Evolutionary conservation across 2,113 vertebrate species (phyloP), one percentile per base, ranked within the genome.

Genomic region (Erythrolamprus reginae): DNA sequence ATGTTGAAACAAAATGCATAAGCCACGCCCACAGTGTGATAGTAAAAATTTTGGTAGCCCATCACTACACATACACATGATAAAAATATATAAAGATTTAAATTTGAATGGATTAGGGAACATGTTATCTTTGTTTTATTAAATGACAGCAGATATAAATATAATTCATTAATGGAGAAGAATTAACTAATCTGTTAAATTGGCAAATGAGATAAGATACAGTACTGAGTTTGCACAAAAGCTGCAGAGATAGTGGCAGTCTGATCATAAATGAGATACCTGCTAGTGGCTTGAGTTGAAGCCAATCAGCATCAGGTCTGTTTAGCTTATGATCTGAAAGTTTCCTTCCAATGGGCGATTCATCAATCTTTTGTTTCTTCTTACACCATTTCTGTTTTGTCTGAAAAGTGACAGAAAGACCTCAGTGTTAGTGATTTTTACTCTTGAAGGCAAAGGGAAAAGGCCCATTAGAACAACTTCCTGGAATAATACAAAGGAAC

Each of bases 261-360:
- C 82, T 92, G 88, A 91, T 91, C 92, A 88, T 70, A 93, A 89
- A 96, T 95, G 94, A 70, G 86, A 96, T 98, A 96, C 98, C 97
- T 88, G 95, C 96, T 90, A 99, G 96, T 1, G 98, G 97, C 96
- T 98, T 99, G 92, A 99, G 97, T 94, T 99, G 98, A 77, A 99
- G 97, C 99, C 98, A 98, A 96, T 99, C 99, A 13, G 98, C 97
- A 90, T 99, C 98, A 0, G 99, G 98, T 87, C 97, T 98, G 0
- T 99, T 99, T 93, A 99, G 95, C 92, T 98, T 99, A 92, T 99
- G 98, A 95, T 99, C 98, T 0, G 99, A 99, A 94, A 99, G 96
- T 95, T 99, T 99, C 92, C 98, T 98, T 94, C 98, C 99, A 84
- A 98, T 97, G 77, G 97, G 96, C 0, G 97, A 97, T 48, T 99